Conservation (phyloP, 2,113 vertebrate species). For the Gallinago paraguaiae region DNA sequence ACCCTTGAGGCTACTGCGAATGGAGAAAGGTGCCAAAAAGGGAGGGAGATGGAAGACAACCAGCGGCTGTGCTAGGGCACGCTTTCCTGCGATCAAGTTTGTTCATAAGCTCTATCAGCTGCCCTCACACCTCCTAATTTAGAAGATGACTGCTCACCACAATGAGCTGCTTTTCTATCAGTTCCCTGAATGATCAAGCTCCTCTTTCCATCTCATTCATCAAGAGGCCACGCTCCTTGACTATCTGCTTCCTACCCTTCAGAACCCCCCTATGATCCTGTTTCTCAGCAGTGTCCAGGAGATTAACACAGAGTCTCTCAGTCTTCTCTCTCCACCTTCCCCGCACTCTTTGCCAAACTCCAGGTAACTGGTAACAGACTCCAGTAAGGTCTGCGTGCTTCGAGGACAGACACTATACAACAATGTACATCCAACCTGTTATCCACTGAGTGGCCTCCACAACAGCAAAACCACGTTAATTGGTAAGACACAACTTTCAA, state of each 20-base stretch:
- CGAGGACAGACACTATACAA: rapidly evolving
- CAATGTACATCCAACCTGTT: background rate
- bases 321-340: background rate
- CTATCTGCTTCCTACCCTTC: background rate
- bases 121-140: background rate
- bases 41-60: background rate
- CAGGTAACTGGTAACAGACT: background rate
- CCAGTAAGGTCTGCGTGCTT: background rate
- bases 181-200: background rate
- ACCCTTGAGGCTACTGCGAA: background rate
- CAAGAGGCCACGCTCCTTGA: rapidly evolving
- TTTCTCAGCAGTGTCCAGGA: background rate
- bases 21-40: background rate
- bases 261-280: background rate
- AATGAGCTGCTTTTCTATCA: background rate
- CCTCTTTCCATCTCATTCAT: background rate
- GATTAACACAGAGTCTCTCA: background rate
- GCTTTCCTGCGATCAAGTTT: background rate
- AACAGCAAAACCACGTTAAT: background rate
- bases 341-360: background rate
- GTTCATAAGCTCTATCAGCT: background rate
- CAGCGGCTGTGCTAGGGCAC: background rate
- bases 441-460: rapidly evolving
- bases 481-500: background rate
- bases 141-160: background rate